These are phyloP conservation scores for Folsomia manolachei DNA, from an alignment of 2,888 invertebrate species.

Conservation along the genomic window DNA sequence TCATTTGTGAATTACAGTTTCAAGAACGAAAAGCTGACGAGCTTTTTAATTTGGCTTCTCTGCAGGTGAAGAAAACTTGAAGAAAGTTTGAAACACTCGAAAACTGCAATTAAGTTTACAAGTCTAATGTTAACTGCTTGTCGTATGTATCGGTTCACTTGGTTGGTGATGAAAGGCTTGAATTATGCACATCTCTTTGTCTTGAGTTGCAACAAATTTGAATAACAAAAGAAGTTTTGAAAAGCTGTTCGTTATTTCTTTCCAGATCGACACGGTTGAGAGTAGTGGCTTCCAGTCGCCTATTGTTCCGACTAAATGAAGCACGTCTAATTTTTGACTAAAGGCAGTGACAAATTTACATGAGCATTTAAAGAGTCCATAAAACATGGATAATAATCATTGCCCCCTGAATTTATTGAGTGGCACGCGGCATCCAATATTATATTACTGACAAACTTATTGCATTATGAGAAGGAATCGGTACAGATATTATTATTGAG, in stretches of 20 bases:
- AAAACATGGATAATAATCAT: constrained; percentile 3
- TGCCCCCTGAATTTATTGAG: constrained; percentile 7
- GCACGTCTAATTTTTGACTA: constrained; percentile 26
- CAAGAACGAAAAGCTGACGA: no score
- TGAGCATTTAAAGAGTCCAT: constrained; percentile 17
- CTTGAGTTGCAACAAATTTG: constrained; percentile 3
- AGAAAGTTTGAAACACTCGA: no score
- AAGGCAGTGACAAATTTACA: constrained; percentile 16
- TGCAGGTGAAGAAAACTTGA: no score
- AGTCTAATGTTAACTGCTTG: no score
- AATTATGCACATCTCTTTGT: background rate
- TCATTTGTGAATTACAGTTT: background rate
- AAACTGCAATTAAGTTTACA: no score
- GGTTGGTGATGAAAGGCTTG: background rate
- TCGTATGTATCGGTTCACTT: background rate
- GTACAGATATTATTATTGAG: no score
- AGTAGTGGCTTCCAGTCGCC: constrained; percentile 8
- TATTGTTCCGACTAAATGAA: constrained; percentile 26
- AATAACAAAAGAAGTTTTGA: constrained; percentile 17
- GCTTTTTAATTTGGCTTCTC: no score
- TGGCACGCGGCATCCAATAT: background rate
- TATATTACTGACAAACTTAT: background rate
- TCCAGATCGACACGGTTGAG: background rate
- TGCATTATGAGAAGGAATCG: no score
- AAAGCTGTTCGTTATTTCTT: background rate